Base-by-base conservation (phyloP, 2,888 invertebrate genomes). In the Meiosimyza decipiens region DNA sequence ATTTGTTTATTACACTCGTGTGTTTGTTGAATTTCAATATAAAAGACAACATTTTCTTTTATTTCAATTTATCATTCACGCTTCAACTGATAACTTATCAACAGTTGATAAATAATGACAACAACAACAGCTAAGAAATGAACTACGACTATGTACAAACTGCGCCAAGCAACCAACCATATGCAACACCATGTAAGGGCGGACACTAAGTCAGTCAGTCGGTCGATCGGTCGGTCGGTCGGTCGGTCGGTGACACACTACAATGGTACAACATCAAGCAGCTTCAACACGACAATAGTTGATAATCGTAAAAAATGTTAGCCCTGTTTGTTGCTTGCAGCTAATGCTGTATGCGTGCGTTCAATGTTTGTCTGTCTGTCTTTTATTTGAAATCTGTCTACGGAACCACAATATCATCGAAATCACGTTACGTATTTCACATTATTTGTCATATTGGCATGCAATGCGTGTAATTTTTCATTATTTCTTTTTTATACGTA, bases 1-100 rank as follows among this genome's bases (percentile, higher is more conserved):
- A 28, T 57, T 57, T 57, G 5, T 28, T 22, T 57, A 18, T 57
- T 57, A 15, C 6, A 9, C 47, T 49, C 12, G 15, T 13, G 7
- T 18, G 16, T 63, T 63, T 63, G 4, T 50, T 63, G 15, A n/a
- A 6, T 9, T 16, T 63, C 50, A 49, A n/a, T 47, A 18, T 57
- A 22, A 57, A 22, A 22, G 12, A n/a, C 18, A 57, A 57, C 18
- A 22, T 57, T 63, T 63, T 7, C 7, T n/a, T 57, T 28, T 57
- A 57, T 28, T 57, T 57, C 57, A 57, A 73, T 77, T 75, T 75
- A 75, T 75, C 75, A 77, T 74, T 77, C 70, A 77, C 73, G 77
- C 74, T 69, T 72, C 74, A 75, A 73, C 72, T 75, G 72, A 74
- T 73, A 77, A 74, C 71, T 65, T 64, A 71, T 67, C 69, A 65